These are phyloP conservation scores for Cheilosia vernalis DNA, from an alignment of 2,888 invertebrate genomes.

Conservation along the genomic window DNA sequence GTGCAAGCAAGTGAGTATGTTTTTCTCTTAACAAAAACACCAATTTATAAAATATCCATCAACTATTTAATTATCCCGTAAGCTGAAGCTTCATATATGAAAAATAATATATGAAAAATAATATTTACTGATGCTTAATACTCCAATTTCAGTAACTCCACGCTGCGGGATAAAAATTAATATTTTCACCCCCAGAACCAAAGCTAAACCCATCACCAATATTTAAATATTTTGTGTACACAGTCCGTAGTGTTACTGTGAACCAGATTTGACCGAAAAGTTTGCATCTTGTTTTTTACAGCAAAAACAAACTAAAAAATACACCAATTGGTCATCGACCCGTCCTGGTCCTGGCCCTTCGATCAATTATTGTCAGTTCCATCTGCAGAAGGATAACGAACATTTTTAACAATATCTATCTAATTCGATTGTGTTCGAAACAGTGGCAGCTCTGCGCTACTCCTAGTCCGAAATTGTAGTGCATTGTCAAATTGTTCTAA, in stretches of 20 bases:
- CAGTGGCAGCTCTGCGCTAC: background rate
- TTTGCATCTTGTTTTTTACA: slow-evolving; percentile 31
- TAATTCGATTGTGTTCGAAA: slow-evolving; percentile 59
- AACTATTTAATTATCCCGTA: background rate
- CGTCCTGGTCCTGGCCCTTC: background rate
- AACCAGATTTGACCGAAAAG: slow-evolving; percentile 26
- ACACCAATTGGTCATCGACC: background rate
- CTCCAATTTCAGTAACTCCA: background rate
- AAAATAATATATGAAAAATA: background rate
- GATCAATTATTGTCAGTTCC: slow-evolving; percentile 34
- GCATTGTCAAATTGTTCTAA: slow-evolving; percentile 47
- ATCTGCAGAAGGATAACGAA: slow-evolving; percentile 41
- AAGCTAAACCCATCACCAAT: slow-evolving; percentile 27
- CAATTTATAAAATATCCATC: background rate
- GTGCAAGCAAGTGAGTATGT: background rate
- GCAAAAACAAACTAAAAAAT: background rate
- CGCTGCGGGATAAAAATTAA: background rate
- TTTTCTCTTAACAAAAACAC: background rate
- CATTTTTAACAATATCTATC: slow-evolving; percentile 26
- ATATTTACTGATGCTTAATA: background rate
- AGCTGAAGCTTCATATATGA: too few species aligned
- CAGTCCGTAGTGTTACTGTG: background rate
- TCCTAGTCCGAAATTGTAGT: slow-evolving; percentile 20
- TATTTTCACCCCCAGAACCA: slow-evolving; percentile 43
- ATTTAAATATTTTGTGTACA: background rate